These are phyloP conservation scores for Halisarca cf. caerulea DNA, from an alignment of 37 sponge, comb jelly and placozoan genomes.

Conservation along the genomic window DNA sequence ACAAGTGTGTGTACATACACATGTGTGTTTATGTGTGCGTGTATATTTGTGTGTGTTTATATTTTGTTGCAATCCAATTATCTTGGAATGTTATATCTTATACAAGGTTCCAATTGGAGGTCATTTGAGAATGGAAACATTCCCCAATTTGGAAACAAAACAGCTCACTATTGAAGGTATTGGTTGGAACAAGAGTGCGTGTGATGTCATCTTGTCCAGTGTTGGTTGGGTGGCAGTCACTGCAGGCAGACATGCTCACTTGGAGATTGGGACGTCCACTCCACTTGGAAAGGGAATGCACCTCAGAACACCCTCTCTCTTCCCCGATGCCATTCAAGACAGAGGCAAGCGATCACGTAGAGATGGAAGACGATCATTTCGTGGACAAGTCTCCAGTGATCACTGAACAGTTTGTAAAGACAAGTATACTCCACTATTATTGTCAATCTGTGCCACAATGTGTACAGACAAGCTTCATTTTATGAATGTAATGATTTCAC, in stretches of 20 bases:
- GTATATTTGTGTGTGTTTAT: not conserved
- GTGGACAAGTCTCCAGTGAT: too few species aligned
- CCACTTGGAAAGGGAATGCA: conserved; percentile 67
- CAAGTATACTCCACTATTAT: too few species aligned
- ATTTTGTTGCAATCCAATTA: not conserved
- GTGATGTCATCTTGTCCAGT: conserved; percentile 78
- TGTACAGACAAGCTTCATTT: too few species aligned
- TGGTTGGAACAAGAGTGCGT: conserved; percentile 65
- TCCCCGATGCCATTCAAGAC: conserved; percentile 49
- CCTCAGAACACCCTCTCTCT: conserved; percentile 65
- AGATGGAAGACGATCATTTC: conserved; percentile 34
- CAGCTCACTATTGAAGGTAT: conserved; percentile 40
- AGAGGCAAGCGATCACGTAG: conserved; percentile 55
- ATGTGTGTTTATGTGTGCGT: not conserved
- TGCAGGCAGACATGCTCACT: not conserved
- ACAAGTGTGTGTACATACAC: not conserved
- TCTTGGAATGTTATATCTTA: not conserved
- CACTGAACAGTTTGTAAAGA: too few species aligned
- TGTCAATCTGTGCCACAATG: too few species aligned
- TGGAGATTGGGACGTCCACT: conserved; percentile 48
- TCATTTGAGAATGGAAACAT: conserved; percentile 39
- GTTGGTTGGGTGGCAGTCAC: conserved; percentile 87
- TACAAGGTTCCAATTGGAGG: conserved; percentile 70
- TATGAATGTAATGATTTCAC: too few species aligned
- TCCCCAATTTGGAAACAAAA: conserved; percentile 52